A percentile compares a stretch with the other conserved stretches of the same genome.
phyloP scores from a whole-genome alignment of 2,888 invertebrate species.

The Orchestes rusci region DNA sequence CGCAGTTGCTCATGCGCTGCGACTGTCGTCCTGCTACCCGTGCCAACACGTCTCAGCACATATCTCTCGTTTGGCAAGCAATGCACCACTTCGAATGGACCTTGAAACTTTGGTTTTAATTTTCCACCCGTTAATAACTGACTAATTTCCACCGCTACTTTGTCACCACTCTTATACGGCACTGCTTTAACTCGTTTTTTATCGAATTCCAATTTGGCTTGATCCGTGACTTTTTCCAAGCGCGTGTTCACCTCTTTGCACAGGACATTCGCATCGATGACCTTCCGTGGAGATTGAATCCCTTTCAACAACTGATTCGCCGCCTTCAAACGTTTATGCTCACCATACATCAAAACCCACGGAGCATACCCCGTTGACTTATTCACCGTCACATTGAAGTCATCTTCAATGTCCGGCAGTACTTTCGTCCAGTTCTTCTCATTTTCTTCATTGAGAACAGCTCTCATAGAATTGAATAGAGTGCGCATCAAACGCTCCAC shows the following conservation, averaged over 20 bases:
- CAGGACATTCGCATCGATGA: background rate
- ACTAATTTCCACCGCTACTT: too few relatives aligned
- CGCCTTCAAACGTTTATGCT: background rate
- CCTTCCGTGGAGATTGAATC: background rate
- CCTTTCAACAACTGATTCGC: background rate
- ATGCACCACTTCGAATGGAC: too few relatives aligned
- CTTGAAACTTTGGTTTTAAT: too few relatives aligned
- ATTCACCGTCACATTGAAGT: background rate
- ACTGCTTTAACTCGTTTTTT: too few relatives aligned
- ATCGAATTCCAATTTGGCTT: background rate
- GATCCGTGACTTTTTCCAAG: background rate
- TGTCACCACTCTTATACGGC: too few relatives aligned
- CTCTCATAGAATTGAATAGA: constrained; percentile 5
- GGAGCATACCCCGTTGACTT: background rate
- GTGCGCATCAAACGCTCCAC: constrained; percentile 5
- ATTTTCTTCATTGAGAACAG: constrained; percentile 2
- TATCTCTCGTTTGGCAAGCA: too few relatives aligned
- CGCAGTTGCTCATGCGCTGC: too few relatives aligned
- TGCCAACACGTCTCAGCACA: too few relatives aligned
- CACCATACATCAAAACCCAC: too few relatives aligned
- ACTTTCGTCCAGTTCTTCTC: constrained; percentile 4
- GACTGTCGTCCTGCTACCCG: too few relatives aligned
- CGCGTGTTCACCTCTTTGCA: background rate
- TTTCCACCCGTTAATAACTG: too few relatives aligned
- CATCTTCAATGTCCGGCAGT: background rate